Base-by-base conservation (phyloP, 2,797 vertebrate species). In the Nasua narica region DNA sequence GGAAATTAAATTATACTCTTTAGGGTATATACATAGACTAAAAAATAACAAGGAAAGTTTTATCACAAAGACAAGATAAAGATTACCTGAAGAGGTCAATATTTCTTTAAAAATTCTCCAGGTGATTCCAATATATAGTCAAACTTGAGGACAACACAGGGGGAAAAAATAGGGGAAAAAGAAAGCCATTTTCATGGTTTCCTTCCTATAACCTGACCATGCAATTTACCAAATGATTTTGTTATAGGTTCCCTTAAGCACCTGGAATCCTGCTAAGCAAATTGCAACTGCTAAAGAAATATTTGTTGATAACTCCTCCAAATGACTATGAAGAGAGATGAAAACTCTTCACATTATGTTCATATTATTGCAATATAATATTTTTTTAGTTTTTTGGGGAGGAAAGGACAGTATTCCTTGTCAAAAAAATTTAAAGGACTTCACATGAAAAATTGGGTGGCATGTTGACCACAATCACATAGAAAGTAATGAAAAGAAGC, bases 391-490 rank as follows among this genome's bases (percentile, higher is more conserved):
- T 92, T 65, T 56, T 40, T 69, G n/a, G 13, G 15, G 25, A 35
- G 13, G 37, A 32, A 84, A 92, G 81, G 52, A 35, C 6, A 35
- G 48, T 58, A 91, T 72, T 54, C 14, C 43, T 54, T 93, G 52
- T 95, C 58, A 93, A 79, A 94, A 93, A 87, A 83, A 48, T 82
- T 74, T 74, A 92, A 94, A 95, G 52, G 72, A 88, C 21, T 87
- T 94, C 40, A 40, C 69, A 58, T 56, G 54, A 86, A 84, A 88
- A 72, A 14, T 70, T 0, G 4, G 65, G 60, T 90, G 87, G 84
- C 48, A 37, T 58, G 62, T 77, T 94, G 74, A 95, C 95, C 91
- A 92, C 83, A 94, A 72, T 87, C 81, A 81, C 94, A 89, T 2
- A 82, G 90, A 94, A 87, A 87, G 40, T 89, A 91, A 96, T 54